A percentile compares a stretch with the other conserved stretches of the same genome.
These are phyloP conservation scores for Falco biarmicus DNA, from an alignment of 2,797 vertebrate genomes.

Conservation along the genomic window DNA sequence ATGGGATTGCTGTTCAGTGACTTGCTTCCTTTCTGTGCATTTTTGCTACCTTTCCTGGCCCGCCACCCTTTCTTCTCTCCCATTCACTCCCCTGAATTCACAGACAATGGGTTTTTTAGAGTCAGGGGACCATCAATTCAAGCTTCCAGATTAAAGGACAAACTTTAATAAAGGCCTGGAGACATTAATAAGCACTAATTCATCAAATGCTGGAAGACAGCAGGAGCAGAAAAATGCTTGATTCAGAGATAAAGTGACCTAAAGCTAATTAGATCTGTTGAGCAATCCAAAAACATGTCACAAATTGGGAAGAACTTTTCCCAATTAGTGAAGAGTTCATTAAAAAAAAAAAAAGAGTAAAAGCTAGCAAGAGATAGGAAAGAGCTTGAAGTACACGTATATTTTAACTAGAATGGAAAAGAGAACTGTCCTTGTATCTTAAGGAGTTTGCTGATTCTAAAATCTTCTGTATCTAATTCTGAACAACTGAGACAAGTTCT, in stretches of 20 bases:
- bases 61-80: background rate
- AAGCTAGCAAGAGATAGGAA: background rate
- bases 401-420: background rate
- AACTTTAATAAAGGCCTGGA: conserved; percentile 25
- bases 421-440: background rate
- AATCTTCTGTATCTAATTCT: background rate
- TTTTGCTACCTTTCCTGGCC: background rate
- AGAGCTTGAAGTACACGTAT: background rate
- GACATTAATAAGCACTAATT: conserved; percentile 36
- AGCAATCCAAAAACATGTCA: conserved; percentile 38
- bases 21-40: background rate
- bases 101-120: background rate
- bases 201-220: conserved; percentile 38
- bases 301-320: conserved; percentile 31
- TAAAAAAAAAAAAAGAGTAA: conserved; percentile 22
- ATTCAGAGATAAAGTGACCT: conserved; percentile 57
- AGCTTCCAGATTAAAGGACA: conserved; percentile 7
- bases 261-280: conserved; percentile 61
- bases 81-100: background rate
- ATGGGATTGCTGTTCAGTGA: background rate
- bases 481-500: background rate
- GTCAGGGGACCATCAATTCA: background rate
- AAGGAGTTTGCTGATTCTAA: background rate
- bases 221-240: conserved; percentile 26
- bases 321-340: conserved; percentile 35